These are phyloP conservation scores for Podarcis lilfordi DNA, from an alignment of 2,797 vertebrate species.

Conservation along the genomic window DNA sequence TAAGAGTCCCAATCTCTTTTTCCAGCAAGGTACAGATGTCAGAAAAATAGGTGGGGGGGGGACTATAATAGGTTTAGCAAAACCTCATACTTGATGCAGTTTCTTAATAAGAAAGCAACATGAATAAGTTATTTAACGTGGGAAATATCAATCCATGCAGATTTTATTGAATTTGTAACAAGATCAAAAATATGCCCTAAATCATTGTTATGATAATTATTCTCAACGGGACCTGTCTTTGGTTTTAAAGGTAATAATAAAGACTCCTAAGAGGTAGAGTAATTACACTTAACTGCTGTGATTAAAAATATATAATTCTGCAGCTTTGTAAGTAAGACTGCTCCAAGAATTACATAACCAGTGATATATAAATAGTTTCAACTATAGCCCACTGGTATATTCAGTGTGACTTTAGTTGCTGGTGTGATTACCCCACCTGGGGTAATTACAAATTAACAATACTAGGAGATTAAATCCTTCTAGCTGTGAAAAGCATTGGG, in stretches of 20 bases:
- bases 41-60: neutral
- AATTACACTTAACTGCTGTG: constrained; percentile 78
- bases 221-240: constrained; percentile 71
- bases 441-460: constrained; percentile 13
- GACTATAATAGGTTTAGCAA: neutral
- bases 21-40: neutral
- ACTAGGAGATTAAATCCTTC: neutral
- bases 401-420: constrained; percentile 17
- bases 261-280: constrained; percentile 71
- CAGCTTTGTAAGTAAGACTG: constrained; percentile 70
- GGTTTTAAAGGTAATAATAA: constrained; percentile 75
- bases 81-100: constrained; percentile 8
- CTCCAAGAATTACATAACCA: constrained; percentile 64
- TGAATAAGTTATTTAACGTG: constrained; percentile 71
- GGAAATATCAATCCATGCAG: constrained; percentile 64
- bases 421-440: constrained; percentile 10
- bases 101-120: constrained; percentile 52
- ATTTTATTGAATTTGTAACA: constrained; percentile 69
- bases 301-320: constrained; percentile 79
- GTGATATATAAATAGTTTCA: constrained; percentile 63
- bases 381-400: constrained; percentile 2
- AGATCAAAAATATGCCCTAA: constrained; percentile 71
- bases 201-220: constrained; percentile 80
- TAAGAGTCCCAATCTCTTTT: neutral
- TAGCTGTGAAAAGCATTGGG: neutral